A percentile compares a stretch with the other conserved stretches of the same genome.
phyloP scores from a whole-genome alignment of 35 echinoderm and acorn worm genomes.

The Chiridota heheva region DNA sequence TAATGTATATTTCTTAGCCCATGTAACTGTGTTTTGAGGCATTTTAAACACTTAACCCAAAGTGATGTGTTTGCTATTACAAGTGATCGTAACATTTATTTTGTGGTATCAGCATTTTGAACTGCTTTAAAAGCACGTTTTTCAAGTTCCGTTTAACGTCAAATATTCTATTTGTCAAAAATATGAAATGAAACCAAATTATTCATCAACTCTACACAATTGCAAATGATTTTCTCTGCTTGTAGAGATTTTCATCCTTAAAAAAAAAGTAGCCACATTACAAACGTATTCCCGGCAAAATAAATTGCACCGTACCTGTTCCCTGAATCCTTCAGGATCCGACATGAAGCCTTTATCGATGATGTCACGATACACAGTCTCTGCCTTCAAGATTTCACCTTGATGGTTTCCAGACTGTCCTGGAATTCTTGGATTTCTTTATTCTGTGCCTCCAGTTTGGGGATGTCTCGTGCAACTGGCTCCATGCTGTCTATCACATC shows the following conservation, averaged over 20 bases:
- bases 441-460: conserved; percentile 54
- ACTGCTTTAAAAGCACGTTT: no score
- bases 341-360: conserved; percentile 86
- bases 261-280: neutral
- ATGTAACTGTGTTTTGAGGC: no score
- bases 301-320: conserved; percentile 51
- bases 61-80: no score
- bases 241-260: neutral
- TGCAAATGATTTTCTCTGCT: neutral
- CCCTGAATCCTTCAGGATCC: conserved; percentile 81
- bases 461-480: conserved; percentile 69
- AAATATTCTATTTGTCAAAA: no score
- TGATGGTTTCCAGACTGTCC: conserved; percentile 78
- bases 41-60: no score
- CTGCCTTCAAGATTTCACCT: conserved; percentile 71
- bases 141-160: no score
- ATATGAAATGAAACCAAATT: no score
- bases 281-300: neutral
- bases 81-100: no score
- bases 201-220: neutral
- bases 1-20: no score
- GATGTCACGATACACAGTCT: conserved; percentile 83
- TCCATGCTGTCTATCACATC: conserved; percentile 74
- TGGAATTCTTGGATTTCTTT: conserved; percentile 75
- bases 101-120: no score